A percentile compares a stretch with the other conserved stretches of the same genome.
Conservation (phyloP, 2,113 vertebrate genomes). For the Daboia siamensis region DNA sequence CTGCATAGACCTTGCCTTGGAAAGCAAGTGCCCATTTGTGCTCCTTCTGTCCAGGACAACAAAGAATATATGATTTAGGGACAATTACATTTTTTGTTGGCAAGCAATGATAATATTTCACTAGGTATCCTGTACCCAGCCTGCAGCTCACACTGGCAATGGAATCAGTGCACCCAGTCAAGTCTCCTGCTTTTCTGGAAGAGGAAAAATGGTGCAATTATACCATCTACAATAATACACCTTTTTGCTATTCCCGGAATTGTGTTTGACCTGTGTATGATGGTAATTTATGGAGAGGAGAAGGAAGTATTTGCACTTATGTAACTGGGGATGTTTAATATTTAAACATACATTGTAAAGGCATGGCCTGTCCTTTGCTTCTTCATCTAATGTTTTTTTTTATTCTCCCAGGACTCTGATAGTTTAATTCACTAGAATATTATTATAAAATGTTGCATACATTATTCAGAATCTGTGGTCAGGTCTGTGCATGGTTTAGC, state of each 20-base stretch:
- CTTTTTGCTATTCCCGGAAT: neutral
- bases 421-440: conserved; percentile 21
- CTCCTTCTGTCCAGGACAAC: conserved; percentile 11
- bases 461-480: conserved; percentile 17
- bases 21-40: conserved; percentile 24
- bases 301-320: conserved; percentile 4
- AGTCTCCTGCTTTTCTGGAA: neutral
- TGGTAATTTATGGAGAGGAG: conserved; percentile 6
- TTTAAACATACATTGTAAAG: conserved; percentile 7
- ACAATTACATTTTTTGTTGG: conserved; percentile 18
- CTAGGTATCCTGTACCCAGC: neutral
- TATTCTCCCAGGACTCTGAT: neutral
- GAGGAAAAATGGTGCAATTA: neutral
- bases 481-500: neutral
- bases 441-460: conserved; percentile 8
- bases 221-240: neutral
- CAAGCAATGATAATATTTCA: conserved; percentile 25
- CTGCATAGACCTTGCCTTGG: conserved; percentile 15
- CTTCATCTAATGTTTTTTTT: neutral
- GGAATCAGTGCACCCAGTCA: neutral
- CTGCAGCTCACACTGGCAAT: neutral
- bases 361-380: neutral
- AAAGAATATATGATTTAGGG: conserved; percentile 24
- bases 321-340: conserved; percentile 20
- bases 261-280: neutral